Base-by-base conservation (phyloP, 2,113 vertebrate species). In the Hippocampus comes region DNA sequence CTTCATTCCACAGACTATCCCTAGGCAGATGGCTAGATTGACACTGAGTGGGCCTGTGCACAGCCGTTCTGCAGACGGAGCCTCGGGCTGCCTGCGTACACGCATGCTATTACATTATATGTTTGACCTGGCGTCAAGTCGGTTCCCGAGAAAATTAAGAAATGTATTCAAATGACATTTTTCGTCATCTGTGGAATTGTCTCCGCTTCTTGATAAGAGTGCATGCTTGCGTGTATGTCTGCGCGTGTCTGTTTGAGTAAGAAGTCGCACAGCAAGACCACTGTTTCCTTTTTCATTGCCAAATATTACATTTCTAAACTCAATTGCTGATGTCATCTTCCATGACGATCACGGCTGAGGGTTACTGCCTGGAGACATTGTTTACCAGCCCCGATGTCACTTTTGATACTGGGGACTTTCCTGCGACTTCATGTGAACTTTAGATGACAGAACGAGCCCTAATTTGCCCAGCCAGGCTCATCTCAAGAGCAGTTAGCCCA, bases 301-400 rank as follows among this genome's bases (percentile, higher is more conserved):
- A 84, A 88, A 91, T 80, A 90, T 86, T 84, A 72, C 71, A 81
- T 86, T 88, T 88, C 82, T 84, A 78, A 89, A 88, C 85, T 87
- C 85, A 86, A 91, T 89, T 89, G 85, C 76, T 73, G 70, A 76
- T 91, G 90, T 91, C 89, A 88, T 89, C 84, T 84, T 76, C 27
- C 80, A 91, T 93, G 87, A 93, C 66, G 82, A 88, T 88, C 87
- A 87, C 43, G 10, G 77, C 72, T 51, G 74, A 89, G 83, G 48
- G 81, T 88, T 89, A 78, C 72, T 79, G 82, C 89, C 85, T 48
- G 74, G 68, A 77, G 88, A 81, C 80, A 89, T 88, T 89, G 89
- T 91, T 91, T 91, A 91, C 87, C 82, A 81, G 80, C 80, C 64
- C 48, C 61, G 74, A 81, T 91, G 92, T 91, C 90, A 89, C 87